phyloP scores from a whole-genome alignment of 2,888 invertebrate species.

The Andrena bicolor region DNA sequence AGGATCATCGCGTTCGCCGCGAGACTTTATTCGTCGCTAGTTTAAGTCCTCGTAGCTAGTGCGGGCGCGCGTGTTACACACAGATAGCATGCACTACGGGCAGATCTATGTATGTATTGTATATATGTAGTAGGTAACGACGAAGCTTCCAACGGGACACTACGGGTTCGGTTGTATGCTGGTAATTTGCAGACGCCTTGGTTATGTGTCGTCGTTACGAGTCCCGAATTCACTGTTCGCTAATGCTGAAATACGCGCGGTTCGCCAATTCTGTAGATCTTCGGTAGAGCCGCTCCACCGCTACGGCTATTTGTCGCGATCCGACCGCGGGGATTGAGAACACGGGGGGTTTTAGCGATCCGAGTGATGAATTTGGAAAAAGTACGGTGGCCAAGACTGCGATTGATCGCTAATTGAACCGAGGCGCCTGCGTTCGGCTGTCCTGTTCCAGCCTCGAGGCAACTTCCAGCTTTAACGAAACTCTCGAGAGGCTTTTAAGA shows the following conservation, averaged over 20 bases:
- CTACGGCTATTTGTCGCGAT: slow-evolving; percentile 2
- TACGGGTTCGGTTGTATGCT: slow-evolving; percentile 49
- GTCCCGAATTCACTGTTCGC: slow-evolving; percentile 22
- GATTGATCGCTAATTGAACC: neutral
- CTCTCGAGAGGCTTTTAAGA: slow-evolving; percentile 62
- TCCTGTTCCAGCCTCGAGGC: slow-evolving; percentile 17
- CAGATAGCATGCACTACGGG: slow-evolving; percentile 55
- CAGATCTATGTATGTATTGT: slow-evolving; percentile 30
- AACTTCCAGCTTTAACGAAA: slow-evolving; percentile 46
- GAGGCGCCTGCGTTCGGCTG: slow-evolving; percentile 46
- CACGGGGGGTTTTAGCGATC: neutral
- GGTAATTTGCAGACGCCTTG: slow-evolving; percentile 48
- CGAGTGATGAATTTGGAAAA: neutral
- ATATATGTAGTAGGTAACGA: slow-evolving; percentile 10
- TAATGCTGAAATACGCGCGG: slow-evolving; percentile 27
- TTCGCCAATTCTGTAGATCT: neutral
- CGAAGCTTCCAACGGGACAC: slow-evolving; percentile 59
- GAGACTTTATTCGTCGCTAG: neutral
- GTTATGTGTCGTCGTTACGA: slow-evolving; percentile 30
- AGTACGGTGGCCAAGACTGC: neutral
- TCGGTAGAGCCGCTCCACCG: neutral
- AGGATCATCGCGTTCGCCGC: neutral
- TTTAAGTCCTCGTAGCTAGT: neutral
- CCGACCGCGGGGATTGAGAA: neutral
- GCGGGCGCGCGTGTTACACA: slow-evolving; percentile 20